These are phyloP conservation scores for Novumbra hubbsi DNA, from an alignment of 2,797 vertebrate genomes.

Conservation along the genomic window DNA sequence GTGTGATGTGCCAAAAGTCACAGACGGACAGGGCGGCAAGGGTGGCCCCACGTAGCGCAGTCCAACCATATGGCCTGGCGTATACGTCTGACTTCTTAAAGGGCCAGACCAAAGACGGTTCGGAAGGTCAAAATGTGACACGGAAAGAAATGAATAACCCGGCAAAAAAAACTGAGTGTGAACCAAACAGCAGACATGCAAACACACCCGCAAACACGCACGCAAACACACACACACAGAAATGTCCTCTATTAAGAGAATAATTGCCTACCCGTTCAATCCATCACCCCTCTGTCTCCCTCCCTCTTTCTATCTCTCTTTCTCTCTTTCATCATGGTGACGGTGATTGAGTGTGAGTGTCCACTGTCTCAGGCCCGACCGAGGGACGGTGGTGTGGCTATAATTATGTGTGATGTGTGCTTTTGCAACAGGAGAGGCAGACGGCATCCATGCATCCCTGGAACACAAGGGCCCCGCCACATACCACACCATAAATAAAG, in stretches of 20 bases:
- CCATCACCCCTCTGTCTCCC: background rate
- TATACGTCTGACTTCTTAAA: constrained; percentile 42
- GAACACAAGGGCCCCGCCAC: constrained; percentile 51
- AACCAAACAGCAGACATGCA: background rate
- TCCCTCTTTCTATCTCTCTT: background rate
- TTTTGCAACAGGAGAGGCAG: constrained; percentile 66
- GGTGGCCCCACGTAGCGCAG: constrained; percentile 23
- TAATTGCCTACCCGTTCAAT: background rate
- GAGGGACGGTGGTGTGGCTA: constrained; percentile 58
- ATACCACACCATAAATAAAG: constrained; percentile 74
- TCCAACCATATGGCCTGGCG: constrained; percentile 28
- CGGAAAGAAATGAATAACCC: too few relatives aligned
- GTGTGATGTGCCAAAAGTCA: constrained; percentile 15
- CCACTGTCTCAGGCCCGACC: constrained; percentile 40
- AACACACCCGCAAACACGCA: constrained; percentile 20
- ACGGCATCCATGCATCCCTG: constrained; percentile 57
- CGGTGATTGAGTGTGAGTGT: constrained; percentile 63
- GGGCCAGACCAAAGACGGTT: constrained; percentile 19
- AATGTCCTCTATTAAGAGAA: background rate
- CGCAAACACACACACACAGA: constrained; percentile 1
- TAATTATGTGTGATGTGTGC: constrained; percentile 75
- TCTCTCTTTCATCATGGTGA: constrained; percentile 51
- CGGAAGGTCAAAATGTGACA: background rate
- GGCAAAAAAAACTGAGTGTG: background rate
- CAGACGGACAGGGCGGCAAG: constrained; percentile 32